Percentiles rank a stretch among this genome's conserved stretches.
These are phyloP conservation scores for Ruditapes philippinarum DNA, from an alignment of 1,140 invertebrate species.

Conservation along the genomic window DNA sequence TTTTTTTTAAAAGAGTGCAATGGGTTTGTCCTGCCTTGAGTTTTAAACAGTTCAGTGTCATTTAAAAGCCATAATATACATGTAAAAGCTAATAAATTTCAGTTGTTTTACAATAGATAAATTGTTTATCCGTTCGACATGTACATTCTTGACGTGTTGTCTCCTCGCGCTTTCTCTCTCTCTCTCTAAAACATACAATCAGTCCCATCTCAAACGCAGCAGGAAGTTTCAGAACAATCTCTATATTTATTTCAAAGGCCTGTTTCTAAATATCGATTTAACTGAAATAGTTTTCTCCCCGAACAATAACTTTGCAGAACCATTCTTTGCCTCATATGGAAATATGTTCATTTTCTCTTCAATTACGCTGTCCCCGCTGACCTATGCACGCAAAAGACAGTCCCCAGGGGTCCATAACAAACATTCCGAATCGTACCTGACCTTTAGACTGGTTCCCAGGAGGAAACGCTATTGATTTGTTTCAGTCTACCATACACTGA, in stretches of 20 bases:
- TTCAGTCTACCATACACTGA: conserved; percentile 42
- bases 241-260: not conserved
- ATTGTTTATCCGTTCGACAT: no score
- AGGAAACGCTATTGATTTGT: conserved; percentile 53
- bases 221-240: not conserved
- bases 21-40: no score
- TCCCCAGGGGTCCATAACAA: conserved; percentile 50
- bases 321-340: conserved; percentile 61
- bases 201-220: not conserved
- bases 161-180: no score
- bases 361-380: conserved; percentile 51
- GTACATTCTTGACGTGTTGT: no score
- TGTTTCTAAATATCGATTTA: conserved; percentile 41
- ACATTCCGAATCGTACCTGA: conserved; percentile 58
- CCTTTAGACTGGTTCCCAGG: conserved; percentile 46
- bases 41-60: no score
- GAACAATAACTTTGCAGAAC: conserved; percentile 47
- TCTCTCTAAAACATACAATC: not conserved
- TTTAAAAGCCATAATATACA: no score
- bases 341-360: conserved; percentile 63
- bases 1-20: no score
- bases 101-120: no score
- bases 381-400: conserved; percentile 37
- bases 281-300: conserved; percentile 48
- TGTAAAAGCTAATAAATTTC: no score